Percentiles rank a stretch among this genome's conserved stretches.
Evolutionary conservation across 1,140 invertebrate species (phyloP).

Genomic region (Idris sp.): DNA sequence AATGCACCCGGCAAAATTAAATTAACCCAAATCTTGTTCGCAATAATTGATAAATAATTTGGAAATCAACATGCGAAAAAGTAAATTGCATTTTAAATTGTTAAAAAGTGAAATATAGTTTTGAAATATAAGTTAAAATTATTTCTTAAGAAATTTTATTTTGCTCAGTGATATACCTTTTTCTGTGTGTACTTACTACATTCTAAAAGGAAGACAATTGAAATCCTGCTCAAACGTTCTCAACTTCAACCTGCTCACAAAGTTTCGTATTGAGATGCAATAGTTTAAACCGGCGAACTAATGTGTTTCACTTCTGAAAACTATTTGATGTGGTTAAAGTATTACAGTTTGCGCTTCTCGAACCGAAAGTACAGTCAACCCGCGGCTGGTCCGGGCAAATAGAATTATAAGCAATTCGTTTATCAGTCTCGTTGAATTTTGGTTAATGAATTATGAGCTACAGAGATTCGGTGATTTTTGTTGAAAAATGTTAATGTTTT

Average conservation of each 20-base stretch:
- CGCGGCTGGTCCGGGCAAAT: not conserved
- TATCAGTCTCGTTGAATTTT: not conserved
- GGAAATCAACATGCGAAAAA: too few species aligned
- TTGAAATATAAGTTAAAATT: too few species aligned
- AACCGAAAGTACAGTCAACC: conserved; percentile 11
- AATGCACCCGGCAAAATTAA: conserved; percentile 8
- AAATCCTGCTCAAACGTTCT: conserved; percentile 3
- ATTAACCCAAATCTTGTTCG: too few species aligned
- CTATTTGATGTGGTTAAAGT: conserved; percentile 38
- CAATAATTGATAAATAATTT: too few species aligned
- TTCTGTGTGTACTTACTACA: too few species aligned
- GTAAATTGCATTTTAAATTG: too few species aligned
- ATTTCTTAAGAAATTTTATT: too few species aligned
- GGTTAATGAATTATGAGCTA: conserved; percentile 2
- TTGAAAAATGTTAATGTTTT: conserved; percentile 5
- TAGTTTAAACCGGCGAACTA: conserved; percentile 23
- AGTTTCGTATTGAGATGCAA: conserved; percentile 32
- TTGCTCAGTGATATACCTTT: too few species aligned
- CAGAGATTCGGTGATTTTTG: not conserved
- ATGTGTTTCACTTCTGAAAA: conserved; percentile 27
- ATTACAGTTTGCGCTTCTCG: conserved; percentile 5
- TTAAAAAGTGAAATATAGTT: too few species aligned
- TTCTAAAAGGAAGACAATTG: conserved; percentile 41
- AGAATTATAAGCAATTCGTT: conserved; percentile 23
- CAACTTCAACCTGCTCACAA: conserved; percentile 14